Percentiles rank a stretch among this genome's conserved stretches.
Conservation (phyloP, 2,113 vertebrate species). For the Sinocyclocheilus anophthalmus region DNA sequence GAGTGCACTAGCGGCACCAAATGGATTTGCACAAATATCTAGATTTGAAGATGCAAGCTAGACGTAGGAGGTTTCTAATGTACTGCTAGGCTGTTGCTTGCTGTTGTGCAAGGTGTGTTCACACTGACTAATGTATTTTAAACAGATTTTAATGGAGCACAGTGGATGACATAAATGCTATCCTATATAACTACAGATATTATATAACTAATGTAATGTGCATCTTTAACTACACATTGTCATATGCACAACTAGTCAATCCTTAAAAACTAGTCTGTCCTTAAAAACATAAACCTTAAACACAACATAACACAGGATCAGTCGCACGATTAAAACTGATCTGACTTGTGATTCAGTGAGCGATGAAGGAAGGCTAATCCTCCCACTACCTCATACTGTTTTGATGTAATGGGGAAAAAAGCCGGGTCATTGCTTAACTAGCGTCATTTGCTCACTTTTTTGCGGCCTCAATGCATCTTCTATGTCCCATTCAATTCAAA, state of each 20-base stretch:
- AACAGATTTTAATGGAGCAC: neutral
- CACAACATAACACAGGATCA: neutral
- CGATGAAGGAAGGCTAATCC: neutral
- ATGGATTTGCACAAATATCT: neutral
- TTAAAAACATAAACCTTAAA: neutral
- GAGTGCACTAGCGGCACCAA: neutral
- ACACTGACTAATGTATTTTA: neutral
- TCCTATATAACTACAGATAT: neutral
- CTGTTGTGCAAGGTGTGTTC: neutral
- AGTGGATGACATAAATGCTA: neutral
- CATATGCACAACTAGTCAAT: no score
- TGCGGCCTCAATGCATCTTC: no score
- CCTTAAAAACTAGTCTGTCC: no score
- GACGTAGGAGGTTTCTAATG: neutral
- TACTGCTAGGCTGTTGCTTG: neutral
- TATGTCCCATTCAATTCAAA: no score
- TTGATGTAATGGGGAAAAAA: neutral
- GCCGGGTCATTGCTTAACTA: no score
- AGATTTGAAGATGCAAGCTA: neutral
- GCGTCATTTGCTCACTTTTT: no score
- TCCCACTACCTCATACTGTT: conserved; percentile 1
- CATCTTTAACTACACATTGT: neutral
- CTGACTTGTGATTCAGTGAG: conserved; percentile 15
- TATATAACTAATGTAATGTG: neutral
- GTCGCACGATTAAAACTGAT: neutral